phyloP scores from a whole-genome alignment of 2,888 invertebrate species.

The Lithophane leautieri region DNA sequence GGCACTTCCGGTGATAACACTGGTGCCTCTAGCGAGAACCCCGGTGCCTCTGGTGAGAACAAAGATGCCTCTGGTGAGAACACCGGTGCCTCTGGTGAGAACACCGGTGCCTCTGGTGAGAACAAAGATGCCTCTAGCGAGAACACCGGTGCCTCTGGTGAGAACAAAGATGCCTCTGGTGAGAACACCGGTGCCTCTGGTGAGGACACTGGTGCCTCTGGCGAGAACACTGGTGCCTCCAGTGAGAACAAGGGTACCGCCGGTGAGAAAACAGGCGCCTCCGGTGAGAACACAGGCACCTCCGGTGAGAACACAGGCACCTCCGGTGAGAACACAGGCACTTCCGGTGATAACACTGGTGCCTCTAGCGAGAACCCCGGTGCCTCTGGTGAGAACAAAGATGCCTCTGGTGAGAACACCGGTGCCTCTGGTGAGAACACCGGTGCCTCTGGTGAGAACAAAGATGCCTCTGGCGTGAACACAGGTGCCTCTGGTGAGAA shows the following conservation, averaged over 20 bases:
- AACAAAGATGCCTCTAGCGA: neutral
- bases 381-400: too few relatives aligned
- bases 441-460: neutral
- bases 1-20: accelerated
- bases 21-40: neutral
- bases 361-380: neutral
- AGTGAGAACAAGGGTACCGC: neutral
- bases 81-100: neutral
- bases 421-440: neutral
- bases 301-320: neutral
- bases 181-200: neutral
- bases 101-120: accelerated
- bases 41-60: neutral
- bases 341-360: accelerated
- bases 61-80: neutral
- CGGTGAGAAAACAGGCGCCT: neutral
- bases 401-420: neutral
- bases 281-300: neutral
- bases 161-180: accelerated
- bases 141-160: neutral
- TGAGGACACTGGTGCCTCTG: accelerated
- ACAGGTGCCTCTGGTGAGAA: neutral
- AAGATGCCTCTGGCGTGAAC: neutral
- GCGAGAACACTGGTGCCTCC: neutral
- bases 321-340: neutral